Conservation (phyloP, 2,888 invertebrate genomes). For the Gerris lacustris region DNA sequence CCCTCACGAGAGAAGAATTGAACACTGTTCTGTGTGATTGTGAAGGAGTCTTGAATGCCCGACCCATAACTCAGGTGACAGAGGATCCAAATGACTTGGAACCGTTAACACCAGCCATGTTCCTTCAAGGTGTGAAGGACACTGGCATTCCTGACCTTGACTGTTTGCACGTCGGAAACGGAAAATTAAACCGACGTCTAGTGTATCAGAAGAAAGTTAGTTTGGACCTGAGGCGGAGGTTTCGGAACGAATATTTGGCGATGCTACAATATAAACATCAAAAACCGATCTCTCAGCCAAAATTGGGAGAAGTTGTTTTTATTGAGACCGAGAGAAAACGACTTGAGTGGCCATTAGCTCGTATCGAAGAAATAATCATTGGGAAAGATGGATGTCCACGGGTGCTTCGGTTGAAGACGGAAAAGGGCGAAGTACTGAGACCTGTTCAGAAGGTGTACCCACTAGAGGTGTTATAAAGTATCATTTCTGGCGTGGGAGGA, state of each 20-base stretch:
- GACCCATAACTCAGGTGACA: conserved; percentile 20
- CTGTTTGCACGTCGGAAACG: background rate
- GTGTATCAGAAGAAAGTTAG: background rate
- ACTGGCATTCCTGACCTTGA: background rate
- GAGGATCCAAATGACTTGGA: background rate
- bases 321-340: background rate
- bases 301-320: background rate
- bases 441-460: background rate
- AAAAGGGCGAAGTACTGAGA: background rate
- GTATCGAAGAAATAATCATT: background rate
- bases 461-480: background rate
- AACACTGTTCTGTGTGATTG: conserved; percentile 19
- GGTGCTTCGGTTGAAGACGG: background rate
- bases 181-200: background rate
- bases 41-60: conserved; percentile 16
- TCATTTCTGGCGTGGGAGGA: too few relatives aligned
- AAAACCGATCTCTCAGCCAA: background rate
- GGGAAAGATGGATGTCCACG: background rate
- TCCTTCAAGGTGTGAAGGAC: background rate
- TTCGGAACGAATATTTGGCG: background rate
- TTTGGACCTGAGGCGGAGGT: background rate
- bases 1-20: conserved; percentile 17
- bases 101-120: background rate
- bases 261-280: background rate
- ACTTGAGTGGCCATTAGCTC: background rate